Evolutionary conservation across 2,113 vertebrate genomes (phyloP).

Genomic region (Chionis minor): DNA sequence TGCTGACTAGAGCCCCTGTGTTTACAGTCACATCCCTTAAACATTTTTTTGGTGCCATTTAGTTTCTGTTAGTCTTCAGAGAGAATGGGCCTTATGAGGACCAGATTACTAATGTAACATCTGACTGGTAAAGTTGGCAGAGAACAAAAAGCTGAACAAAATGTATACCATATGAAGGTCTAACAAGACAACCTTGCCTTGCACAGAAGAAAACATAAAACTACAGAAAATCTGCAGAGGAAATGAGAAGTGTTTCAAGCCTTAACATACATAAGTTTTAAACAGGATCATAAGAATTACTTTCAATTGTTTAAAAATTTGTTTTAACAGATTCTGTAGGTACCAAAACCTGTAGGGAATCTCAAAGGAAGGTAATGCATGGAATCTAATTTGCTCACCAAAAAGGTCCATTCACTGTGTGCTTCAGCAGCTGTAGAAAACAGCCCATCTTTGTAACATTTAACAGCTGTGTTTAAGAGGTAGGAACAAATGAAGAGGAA

Average conservation of each 20-base stretch:
- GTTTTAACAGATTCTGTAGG: neutral
- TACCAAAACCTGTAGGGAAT: neutral
- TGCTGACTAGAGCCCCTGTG: neutral
- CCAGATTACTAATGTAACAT: neutral
- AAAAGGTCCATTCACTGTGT: neutral
- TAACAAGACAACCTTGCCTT: neutral
- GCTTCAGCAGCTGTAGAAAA: neutral
- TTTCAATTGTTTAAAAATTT: neutral
- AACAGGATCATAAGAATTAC: neutral
- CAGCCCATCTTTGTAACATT: neutral
- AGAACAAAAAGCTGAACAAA: neutral
- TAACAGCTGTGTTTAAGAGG: neutral
- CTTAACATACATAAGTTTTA: neutral
- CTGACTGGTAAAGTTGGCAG: neutral
- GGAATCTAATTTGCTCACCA: neutral
- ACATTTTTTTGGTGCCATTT: neutral
- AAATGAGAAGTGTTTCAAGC: neutral
- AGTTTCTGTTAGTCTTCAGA: neutral
- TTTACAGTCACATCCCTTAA: neutral
- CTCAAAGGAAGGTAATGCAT: neutral
- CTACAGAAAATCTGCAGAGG: neutral
- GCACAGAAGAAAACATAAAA: neutral
- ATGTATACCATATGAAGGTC: neutral
- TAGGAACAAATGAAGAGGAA: constrained; percentile 42
- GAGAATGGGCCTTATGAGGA: neutral